These are phyloP conservation scores for Siniperca scherzeri DNA, from an alignment of 2,797 vertebrate species.

Conservation along the genomic window DNA sequence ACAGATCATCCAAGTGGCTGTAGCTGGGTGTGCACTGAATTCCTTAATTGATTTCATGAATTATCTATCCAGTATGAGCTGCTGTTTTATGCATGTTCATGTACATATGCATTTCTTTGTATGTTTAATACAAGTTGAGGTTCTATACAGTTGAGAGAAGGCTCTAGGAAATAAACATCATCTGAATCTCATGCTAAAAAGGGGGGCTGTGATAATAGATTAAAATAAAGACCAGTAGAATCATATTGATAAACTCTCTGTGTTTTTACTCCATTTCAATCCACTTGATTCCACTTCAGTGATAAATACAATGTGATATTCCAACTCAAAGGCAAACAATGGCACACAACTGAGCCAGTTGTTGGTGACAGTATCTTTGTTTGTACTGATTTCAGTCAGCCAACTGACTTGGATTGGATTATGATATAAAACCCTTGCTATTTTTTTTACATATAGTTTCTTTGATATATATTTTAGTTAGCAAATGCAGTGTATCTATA, in stretches of 20 bases:
- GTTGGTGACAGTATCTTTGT: background rate
- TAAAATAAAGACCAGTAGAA: background rate
- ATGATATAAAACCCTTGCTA: background rate
- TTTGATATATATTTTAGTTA: too few relatives aligned
- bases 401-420: background rate
- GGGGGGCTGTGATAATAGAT: background rate
- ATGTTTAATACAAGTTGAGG: background rate
- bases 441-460: too few relatives aligned
- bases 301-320: background rate
- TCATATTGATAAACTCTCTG: background rate
- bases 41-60: conserved; percentile 53
- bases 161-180: background rate
- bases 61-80: conserved; percentile 34
- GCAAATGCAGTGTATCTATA: too few relatives aligned
- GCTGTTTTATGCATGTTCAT: conserved; percentile 24
- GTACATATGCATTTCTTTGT: conserved; percentile 1
- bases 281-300: background rate
- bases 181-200: background rate
- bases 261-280: background rate
- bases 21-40: conserved; percentile 35
- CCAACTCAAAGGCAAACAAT: conserved; percentile 7
- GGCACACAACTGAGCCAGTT: background rate
- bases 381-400: conserved; percentile 5
- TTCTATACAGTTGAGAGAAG: background rate
- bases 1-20: conserved; percentile 33